Conservation (phyloP, 2,113 vertebrate species). For the Prolemur simus region DNA sequence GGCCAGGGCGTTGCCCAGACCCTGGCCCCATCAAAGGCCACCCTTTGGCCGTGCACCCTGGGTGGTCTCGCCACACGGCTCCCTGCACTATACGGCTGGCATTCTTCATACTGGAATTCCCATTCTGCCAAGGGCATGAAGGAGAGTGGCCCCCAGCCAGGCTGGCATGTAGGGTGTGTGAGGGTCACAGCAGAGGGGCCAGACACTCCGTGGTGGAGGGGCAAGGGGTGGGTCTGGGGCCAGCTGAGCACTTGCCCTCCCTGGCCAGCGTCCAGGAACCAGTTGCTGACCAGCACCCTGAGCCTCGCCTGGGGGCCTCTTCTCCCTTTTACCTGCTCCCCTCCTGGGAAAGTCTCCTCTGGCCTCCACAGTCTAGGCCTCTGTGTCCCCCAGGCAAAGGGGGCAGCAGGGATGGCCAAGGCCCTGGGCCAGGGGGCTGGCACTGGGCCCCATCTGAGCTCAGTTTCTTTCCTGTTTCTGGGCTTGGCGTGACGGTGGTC, state of each 20-base stretch:
- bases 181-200: background rate
- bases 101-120: background rate
- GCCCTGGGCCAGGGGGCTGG: background rate
- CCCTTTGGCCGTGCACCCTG: background rate
- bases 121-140: background rate
- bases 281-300: background rate
- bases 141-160: background rate
- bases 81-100: background rate
- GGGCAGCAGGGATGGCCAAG: rapidly evolving
- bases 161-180: background rate
- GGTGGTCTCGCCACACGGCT: constrained; percentile 20
- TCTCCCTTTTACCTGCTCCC: background rate
- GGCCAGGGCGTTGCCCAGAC: background rate
- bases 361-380: background rate
- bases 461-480: background rate
- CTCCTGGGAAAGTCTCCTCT: background rate
- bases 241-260: too few species aligned
- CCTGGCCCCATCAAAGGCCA: background rate
- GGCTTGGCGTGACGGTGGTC: background rate
- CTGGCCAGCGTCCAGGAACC: background rate
- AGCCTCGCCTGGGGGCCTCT: background rate
- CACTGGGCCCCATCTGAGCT: background rate
- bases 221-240: background rate
- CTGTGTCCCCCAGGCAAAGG: background rate
- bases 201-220: rapidly evolving